Percentiles rank a stretch among this genome's conserved stretches.
Conservation (phyloP, 2,888 invertebrate species). For the Beris chalybata region DNA sequence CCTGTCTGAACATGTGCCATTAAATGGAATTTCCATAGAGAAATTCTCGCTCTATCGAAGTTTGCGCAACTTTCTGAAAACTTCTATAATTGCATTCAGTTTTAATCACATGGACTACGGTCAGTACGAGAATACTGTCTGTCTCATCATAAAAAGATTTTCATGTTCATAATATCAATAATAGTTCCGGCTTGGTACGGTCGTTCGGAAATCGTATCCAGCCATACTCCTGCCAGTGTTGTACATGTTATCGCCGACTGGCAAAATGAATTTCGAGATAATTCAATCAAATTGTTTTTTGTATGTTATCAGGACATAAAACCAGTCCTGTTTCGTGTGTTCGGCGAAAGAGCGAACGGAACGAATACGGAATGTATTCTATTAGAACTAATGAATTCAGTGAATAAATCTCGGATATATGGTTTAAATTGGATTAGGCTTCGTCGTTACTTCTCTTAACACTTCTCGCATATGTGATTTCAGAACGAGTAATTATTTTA, state of each 20-base stretch:
- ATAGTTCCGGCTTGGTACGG: too few relatives aligned
- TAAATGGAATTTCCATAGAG: not conserved
- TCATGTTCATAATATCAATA: conserved; percentile 2
- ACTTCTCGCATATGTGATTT: too few relatives aligned
- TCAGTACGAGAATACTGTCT: too few relatives aligned
- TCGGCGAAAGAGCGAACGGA: not conserved
- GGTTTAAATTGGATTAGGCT: too few relatives aligned
- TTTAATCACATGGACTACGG: conserved; percentile 8
- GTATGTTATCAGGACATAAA: not conserved
- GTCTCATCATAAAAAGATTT: conserved; percentile 5
- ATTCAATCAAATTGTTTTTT: conserved; percentile 3
- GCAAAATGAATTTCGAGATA: not conserved
- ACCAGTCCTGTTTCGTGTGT: too few relatives aligned
- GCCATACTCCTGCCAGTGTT: not conserved
- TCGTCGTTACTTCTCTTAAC: too few relatives aligned
- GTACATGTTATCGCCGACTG: not conserved
- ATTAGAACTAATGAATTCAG: not conserved
- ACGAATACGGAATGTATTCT: not conserved
- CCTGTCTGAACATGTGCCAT: too few relatives aligned
- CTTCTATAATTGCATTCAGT: conserved; percentile 13
- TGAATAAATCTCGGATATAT: conserved; percentile 1
- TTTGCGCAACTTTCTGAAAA: conserved; percentile 8
- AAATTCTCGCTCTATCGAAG: conserved; percentile 6
- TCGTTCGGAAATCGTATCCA: too few relatives aligned
- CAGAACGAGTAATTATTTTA: too few relatives aligned